These are phyloP conservation scores for Druon quercuslanigerum DNA, from an alignment of 1,140 invertebrate species.

Conservation along the genomic window DNA sequence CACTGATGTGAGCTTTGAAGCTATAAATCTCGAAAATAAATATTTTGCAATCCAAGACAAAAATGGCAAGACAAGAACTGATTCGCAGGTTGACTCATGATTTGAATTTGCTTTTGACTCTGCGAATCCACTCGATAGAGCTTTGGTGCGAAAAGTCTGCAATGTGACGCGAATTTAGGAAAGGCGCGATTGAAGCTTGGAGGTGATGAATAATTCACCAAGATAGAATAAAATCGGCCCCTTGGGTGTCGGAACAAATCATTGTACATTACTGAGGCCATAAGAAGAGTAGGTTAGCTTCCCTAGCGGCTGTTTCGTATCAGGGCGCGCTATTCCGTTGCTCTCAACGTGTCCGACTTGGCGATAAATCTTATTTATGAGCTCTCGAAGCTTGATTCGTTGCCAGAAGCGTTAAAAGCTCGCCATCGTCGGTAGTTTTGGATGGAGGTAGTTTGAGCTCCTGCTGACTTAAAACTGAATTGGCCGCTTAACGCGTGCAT, in stretches of 20 bases:
- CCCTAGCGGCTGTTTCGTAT: constrained; percentile 27
- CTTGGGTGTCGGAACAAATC: constrained; percentile 25
- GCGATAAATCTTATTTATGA: constrained; percentile 56
- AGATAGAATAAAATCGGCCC: constrained; percentile 19
- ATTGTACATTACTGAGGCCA: constrained; percentile 19
- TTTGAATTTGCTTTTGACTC: background rate
- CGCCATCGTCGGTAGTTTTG: constrained; percentile 32
- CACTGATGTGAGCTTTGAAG: too few species aligned
- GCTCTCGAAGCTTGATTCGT: constrained; percentile 35
- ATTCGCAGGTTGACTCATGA: background rate
- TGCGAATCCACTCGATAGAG: background rate
- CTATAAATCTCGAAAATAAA: too few species aligned
- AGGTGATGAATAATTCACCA: constrained; percentile 25
- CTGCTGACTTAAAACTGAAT: background rate
- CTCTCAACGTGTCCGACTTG: constrained; percentile 32
- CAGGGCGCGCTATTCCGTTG: constrained; percentile 18
- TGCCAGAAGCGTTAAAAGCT: constrained; percentile 52
- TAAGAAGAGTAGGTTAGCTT: constrained; percentile 27
- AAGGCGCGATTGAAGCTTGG: background rate
- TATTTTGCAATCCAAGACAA: too few species aligned
- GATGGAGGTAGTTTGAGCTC: background rate
- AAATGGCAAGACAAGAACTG: background rate
- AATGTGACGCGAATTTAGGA: constrained; percentile 2
- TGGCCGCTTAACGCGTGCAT: too few species aligned
- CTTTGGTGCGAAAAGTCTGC: background rate